A percentile compares a stretch with the other conserved stretches of the same genome.
Conservation (phyloP, 2,888 invertebrate species). For the Drosophila putrida region DNA sequence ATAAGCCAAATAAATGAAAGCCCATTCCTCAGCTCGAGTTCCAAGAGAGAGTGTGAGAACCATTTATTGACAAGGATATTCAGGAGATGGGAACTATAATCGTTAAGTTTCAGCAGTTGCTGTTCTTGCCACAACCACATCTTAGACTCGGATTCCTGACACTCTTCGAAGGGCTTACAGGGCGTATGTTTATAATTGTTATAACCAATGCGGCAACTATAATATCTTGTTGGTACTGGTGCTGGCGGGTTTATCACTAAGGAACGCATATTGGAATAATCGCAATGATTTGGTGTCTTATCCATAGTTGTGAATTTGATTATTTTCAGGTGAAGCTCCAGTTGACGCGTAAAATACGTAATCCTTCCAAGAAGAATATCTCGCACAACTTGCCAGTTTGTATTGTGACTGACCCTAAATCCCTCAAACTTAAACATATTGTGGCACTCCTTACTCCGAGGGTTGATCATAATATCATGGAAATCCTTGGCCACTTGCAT, state of each 20-base stretch:
- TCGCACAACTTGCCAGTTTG: constrained; percentile 8
- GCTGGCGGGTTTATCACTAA: neutral
- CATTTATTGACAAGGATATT: fast-evolving
- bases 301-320: no score
- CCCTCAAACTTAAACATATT: constrained; percentile 5
- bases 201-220: neutral
- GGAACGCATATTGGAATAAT: neutral
- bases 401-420: neutral
- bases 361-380: neutral
- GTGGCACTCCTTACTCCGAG: fast-evolving
- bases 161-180: neutral
- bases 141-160: neutral
- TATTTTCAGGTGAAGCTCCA: neutral
- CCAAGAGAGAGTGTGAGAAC: neutral
- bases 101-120: neutral
- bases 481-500: constrained; percentile 26
- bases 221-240: neutral
- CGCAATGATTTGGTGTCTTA: neutral
- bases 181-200: neutral
- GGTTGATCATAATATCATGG: neutral
- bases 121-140: neutral
- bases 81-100: neutral
- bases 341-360: neutral
- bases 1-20: constrained; percentile 18
- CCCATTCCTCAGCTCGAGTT: constrained; percentile 14